Base-by-base conservation (phyloP, 2,113 vertebrate species). In the Nothoprocta pentlandii region DNA sequence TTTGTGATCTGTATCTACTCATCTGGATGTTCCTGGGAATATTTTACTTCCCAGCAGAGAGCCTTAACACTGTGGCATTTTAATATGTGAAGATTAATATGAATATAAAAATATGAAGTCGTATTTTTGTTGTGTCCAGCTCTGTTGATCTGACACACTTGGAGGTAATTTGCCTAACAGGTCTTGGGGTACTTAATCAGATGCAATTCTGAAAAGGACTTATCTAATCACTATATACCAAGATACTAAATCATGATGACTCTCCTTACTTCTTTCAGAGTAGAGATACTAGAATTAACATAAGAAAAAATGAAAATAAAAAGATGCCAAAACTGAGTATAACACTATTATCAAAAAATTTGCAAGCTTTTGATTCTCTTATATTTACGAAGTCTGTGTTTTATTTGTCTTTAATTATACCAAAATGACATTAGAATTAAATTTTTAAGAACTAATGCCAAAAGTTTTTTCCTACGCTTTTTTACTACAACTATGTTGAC, bases 281-380 rank as follows among this genome's bases (percentile, higher is more conserved):
- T 20, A 68, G 36, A 70, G 5, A 8, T 59, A 61, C 2, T 62
- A 28, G 5, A 61, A 21, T 77, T 58, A 70, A 51, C 7, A 4
- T 23, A 56, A 17, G 23, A 66, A 32, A 0, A 68, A 81, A 63
- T 28, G 76, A 42, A 25, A 62, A 22, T 23, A 47, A 5, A 9
- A 9, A 46, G 26, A 74, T 17, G 0, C 5, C 34, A 21, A 47
- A 77, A 32, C 12, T 13, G 1, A 64, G 66, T 46, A 36, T 26
- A 80, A 32, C 41, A 83, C 2, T 47, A 42, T 66, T 81, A 66
- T 34, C 3, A 76, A 84, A 9, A 56, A 39, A 53, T 15, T 34
- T 53, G 23, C 0, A 1, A 14, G 0, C 30, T 46, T 49, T 47
- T 47, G 22, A 44, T 47, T 64, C 0, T 80, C 39, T 61, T 34